Percentiles rank a stretch among this genome's conserved stretches.
Conservation (phyloP, 2,113 vertebrate species). For the Butorides virescens region DNA sequence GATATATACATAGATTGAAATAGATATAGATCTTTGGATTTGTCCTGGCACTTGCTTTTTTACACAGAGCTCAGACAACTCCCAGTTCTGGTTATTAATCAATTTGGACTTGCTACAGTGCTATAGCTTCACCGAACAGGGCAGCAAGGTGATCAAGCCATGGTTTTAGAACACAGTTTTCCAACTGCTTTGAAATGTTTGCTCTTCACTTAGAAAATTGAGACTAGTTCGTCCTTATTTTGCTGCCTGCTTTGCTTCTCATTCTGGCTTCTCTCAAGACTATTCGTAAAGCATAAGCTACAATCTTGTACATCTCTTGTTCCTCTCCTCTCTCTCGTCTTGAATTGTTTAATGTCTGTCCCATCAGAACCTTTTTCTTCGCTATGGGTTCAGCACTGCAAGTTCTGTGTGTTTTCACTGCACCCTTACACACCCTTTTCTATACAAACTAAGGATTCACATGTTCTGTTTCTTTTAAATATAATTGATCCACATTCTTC, state of each 20-base stretch:
- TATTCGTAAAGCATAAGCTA: neutral
- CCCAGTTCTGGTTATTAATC: neutral
- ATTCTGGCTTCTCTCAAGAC: neutral
- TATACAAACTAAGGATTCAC: neutral
- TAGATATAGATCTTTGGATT: neutral
- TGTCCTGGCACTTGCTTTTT: neutral
- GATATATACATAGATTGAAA: neutral
- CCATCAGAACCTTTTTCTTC: neutral
- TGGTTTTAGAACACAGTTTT: neutral
- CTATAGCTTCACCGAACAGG: neutral
- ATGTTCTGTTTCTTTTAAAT: neutral
- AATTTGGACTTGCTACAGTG: neutral
- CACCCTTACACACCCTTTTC: neutral
- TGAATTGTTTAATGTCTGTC: neutral
- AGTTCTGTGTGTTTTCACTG: neutral
- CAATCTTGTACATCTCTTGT: neutral
- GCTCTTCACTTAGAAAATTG: neutral
- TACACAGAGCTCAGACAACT: neutral
- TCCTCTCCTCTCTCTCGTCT: neutral
- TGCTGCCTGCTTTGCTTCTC: neutral
- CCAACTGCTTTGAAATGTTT: neutral
- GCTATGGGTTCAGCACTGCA: neutral
- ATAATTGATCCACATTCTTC: neutral
- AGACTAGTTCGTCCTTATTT: neutral
- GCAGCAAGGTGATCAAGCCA: rapidly evolving